Percentiles rank a stretch among this genome's conserved stretches.
phyloP scores from a whole-genome alignment of 2,888 invertebrate genomes.

The Erynnis tages region DNA sequence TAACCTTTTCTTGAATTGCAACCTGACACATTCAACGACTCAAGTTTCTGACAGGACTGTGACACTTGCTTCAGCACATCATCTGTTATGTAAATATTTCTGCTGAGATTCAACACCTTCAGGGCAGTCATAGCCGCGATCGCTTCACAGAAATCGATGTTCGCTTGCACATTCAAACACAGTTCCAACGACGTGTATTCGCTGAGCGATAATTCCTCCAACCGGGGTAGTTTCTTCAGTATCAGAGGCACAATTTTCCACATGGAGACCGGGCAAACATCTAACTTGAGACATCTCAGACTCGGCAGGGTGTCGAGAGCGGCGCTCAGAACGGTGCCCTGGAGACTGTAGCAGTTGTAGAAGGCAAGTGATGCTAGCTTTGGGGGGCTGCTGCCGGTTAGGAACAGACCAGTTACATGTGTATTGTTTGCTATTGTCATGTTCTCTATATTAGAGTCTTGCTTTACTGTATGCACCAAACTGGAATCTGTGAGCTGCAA shows the following conservation, averaged over 20 bases:
- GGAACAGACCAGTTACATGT: slow-evolving; percentile 67
- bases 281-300: slow-evolving; percentile 58
- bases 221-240: slow-evolving; percentile 54
- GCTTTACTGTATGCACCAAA: slow-evolving; percentile 63
- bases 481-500: slow-evolving; percentile 69
- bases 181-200: slow-evolving; percentile 56
- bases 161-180: slow-evolving; percentile 41
- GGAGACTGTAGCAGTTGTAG: slow-evolving; percentile 70
- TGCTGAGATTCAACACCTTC: slow-evolving; percentile 64
- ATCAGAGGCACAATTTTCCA: slow-evolving; percentile 67
- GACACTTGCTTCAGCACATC: slow-evolving; percentile 74
- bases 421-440: slow-evolving; percentile 64
- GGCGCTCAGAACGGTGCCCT: slow-evolving; percentile 60
- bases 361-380: slow-evolving; percentile 57
- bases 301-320: slow-evolving; percentile 55
- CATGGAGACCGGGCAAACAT: slow-evolving; percentile 59
- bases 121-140: slow-evolving; percentile 66
- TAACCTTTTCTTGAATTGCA: slow-evolving; percentile 56
- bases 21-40: slow-evolving; percentile 69
- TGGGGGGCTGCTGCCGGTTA: slow-evolving; percentile 53
- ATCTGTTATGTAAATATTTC: slow-evolving; percentile 75
- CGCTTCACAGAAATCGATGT: slow-evolving; percentile 57
- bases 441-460: slow-evolving; percentile 57
- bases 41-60: slow-evolving; percentile 65
- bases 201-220: slow-evolving; percentile 64